Base-by-base conservation (phyloP, 2,888 invertebrate species). In the Lathronympha strigana region DNA sequence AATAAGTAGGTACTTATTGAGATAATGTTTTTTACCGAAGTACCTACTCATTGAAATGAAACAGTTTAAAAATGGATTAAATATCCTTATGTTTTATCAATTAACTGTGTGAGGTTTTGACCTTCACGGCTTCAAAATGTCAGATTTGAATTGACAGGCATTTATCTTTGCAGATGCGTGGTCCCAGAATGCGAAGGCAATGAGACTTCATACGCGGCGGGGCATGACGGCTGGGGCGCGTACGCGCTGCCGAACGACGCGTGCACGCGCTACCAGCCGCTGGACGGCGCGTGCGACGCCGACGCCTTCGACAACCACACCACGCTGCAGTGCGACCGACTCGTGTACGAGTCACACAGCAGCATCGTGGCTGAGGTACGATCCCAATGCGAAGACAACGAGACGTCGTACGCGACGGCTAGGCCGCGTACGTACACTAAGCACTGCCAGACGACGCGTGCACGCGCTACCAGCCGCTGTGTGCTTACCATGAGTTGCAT, bases 131-230 rank as follows among this genome's bases (percentile, higher is more conserved):
- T n/a, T n/a, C n/a, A n/a, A n/a, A n/a, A n/a, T n/a, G n/a, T n/a
- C n/a, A 4, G 25, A 25, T 4, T 4, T 36, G n/a, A 36, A 15
- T 0, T 25, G 2, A 15, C n/a, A 4, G 0, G 11, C 4, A 6
- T 13, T 6, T 33, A 8, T 19, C 19, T 13, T 43, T 19, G 5
- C 79, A 93, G 93, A 73, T 93, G 93, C 63, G 79, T 84, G 63
- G 84, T 93, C 2, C 89, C 93, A 4, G 93, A 93, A 73, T 93
- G 93, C 75, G 93, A 93, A 68, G 73, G 82, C 62, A 80, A 82
- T 72, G 70, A 58, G 60, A 75, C 71, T 33, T 68, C 69, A 71
- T 11, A 75, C 75, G 40, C 75, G 40, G 72, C 79, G 36, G 70
- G 77, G 61, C 43, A 72, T 9, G 70, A 74, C 66, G 72, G 73